phyloP scores from a whole-genome alignment of 2,888 invertebrate species.

The Campaea margaritaria region DNA sequence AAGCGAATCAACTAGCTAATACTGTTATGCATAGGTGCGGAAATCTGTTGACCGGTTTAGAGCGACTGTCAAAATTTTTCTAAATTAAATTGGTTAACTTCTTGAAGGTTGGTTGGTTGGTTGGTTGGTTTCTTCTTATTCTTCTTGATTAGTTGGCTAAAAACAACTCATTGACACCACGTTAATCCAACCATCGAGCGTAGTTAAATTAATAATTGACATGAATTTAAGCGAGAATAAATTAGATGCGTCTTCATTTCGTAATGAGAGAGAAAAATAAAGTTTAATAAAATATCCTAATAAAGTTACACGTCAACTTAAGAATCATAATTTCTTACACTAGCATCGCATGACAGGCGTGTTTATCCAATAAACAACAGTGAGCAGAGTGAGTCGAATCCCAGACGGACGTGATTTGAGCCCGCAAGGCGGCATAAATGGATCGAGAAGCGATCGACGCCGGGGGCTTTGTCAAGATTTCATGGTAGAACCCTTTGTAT shows the following conservation, averaged over 20 bases:
- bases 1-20: conserved; percentile 15
- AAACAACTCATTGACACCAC: too few species aligned
- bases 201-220: too few species aligned
- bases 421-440: conserved; percentile 59
- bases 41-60: background rate
- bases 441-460: conserved; percentile 50
- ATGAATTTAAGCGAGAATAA: too few species aligned
- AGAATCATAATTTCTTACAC: conserved; percentile 4
- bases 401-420: conserved; percentile 62
- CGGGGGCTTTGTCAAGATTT: conserved; percentile 50
- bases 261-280: too few species aligned
- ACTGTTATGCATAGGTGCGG: conserved; percentile 3
- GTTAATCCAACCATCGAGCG: background rate
- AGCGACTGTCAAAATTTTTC: background rate
- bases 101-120: too few species aligned
- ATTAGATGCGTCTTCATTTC: too few species aligned
- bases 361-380: conserved; percentile 54
- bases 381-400: conserved; percentile 50
- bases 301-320: background rate
- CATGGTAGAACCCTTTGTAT: conserved; percentile 37
- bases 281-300: background rate
- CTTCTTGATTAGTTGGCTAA: too few species aligned
- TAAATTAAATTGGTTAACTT: background rate
- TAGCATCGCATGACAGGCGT: conserved; percentile 21
- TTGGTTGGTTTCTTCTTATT: too few species aligned